Percentiles rank a stretch among this genome's conserved stretches.
These are phyloP conservation scores for Cichlasoma orientale DNA, from an alignment of 2,797 vertebrate genomes.

Conservation along the genomic window DNA sequence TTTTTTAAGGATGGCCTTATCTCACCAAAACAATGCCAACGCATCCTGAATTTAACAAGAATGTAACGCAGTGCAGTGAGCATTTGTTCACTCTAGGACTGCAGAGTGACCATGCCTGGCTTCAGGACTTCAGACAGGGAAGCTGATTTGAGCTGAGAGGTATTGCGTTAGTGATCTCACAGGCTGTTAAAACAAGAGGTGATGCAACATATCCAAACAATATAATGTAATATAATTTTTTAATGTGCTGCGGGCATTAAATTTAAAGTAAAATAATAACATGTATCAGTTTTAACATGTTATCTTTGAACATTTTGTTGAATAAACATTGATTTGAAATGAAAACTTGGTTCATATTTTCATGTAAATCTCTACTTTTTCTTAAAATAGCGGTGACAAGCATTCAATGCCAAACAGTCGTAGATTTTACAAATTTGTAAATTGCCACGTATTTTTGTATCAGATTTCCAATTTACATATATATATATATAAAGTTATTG, in stretches of 20 bases:
- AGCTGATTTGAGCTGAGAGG: not conserved
- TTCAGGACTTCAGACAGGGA: not conserved
- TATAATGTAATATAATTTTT: too few species aligned
- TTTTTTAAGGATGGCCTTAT: not conserved
- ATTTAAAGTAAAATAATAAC: not conserved
- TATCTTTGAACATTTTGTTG: not conserved
- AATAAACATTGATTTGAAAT: not conserved
- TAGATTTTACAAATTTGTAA: too few species aligned
- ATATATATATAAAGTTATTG: not conserved
- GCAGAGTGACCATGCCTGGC: not conserved
- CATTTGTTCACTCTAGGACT: not conserved
- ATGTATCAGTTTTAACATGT: not conserved
- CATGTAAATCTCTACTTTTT: not conserved
- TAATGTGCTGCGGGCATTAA: not conserved
- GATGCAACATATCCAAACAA: too few species aligned
- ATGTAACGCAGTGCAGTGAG: not conserved
- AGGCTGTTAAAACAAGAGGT: too few species aligned
- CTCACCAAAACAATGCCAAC: not conserved
- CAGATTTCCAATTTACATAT: not conserved
- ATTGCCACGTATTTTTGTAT: too few species aligned
- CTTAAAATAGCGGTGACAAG: not conserved
- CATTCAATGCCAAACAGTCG: rapidly evolving
- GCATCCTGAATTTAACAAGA: not conserved
- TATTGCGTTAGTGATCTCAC: not conserved
- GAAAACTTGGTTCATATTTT: not conserved